These are phyloP conservation scores for Papio anubis DNA, from an alignment of 2,113 vertebrate species.

Conservation along the genomic window DNA sequence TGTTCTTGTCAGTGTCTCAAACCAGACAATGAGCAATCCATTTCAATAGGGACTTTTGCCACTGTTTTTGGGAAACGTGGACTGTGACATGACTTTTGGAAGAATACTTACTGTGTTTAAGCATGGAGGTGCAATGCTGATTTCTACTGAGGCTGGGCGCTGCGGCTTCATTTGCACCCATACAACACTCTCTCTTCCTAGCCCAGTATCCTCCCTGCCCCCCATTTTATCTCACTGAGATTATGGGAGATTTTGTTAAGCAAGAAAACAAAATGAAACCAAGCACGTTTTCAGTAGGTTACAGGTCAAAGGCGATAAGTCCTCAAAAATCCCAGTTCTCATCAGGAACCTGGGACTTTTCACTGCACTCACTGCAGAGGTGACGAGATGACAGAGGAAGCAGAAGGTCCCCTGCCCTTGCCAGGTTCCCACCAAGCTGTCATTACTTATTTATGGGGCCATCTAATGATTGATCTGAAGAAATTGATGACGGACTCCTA, in stretches of 20 bases:
- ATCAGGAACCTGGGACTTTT: background rate
- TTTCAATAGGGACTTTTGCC: background rate
- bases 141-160: background rate
- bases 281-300: background rate
- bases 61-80: background rate
- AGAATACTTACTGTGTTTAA: background rate
- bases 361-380: too few species aligned
- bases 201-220: too few species aligned
- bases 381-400: background rate
- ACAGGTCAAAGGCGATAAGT: background rate
- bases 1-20: background rate
- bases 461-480: too few species aligned
- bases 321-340: background rate
- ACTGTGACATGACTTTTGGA: too few species aligned
- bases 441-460: background rate
- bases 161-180: background rate
- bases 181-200: background rate
- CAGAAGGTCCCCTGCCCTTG: background rate
- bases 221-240: background rate
- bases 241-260: background rate
- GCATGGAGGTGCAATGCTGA: accelerated
- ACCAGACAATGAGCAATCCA: background rate
- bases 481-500: background rate
- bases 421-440: background rate
- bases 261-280: background rate